phyloP scores from a whole-genome alignment of 2,888 invertebrate species.

The Orthosia gracilis region DNA sequence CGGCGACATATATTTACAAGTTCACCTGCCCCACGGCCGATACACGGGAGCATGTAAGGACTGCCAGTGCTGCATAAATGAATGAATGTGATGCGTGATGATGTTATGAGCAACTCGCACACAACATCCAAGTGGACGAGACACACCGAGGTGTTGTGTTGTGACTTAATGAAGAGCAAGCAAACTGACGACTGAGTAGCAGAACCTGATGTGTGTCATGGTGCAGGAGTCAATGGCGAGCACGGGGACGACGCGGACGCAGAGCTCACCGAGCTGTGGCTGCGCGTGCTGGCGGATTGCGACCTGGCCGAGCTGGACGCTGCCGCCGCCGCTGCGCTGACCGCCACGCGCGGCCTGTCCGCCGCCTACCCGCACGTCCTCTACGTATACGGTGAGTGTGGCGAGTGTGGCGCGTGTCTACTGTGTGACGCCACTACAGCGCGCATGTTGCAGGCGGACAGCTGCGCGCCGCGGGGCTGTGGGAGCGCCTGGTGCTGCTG shows the following conservation, averaged over 20 bases:
- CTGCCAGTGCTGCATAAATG: too few relatives aligned
- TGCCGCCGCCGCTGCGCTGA: conserved; percentile 62
- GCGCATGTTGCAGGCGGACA: conserved; percentile 66
- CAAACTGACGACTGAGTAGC: not conserved
- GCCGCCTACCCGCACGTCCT: conserved; percentile 77
- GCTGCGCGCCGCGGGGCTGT: conserved; percentile 93
- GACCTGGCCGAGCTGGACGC: conserved; percentile 63
- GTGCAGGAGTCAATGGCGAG: conserved; percentile 46
- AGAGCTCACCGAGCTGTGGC: conserved; percentile 62
- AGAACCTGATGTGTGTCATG: not conserved
- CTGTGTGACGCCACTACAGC: too few relatives aligned
- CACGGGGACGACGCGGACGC: conserved; percentile 52
- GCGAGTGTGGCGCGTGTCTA: conserved; percentile 17
- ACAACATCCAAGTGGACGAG: too few relatives aligned
- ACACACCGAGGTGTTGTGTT: too few relatives aligned
- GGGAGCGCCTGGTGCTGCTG: conserved; percentile 94
- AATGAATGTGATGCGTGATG: too few relatives aligned
- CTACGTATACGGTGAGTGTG: conserved; percentile 73
- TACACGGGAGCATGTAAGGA: too few relatives aligned
- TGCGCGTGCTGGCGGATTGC: conserved; percentile 69
- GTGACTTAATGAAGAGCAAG: not conserved
- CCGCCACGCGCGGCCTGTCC: conserved; percentile 65
- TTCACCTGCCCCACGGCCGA: too few relatives aligned
- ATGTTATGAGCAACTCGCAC: too few relatives aligned
- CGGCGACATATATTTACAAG: too few relatives aligned